Conservation (phyloP, 2,888 invertebrate genomes). For the Melanargia galathea region DNA sequence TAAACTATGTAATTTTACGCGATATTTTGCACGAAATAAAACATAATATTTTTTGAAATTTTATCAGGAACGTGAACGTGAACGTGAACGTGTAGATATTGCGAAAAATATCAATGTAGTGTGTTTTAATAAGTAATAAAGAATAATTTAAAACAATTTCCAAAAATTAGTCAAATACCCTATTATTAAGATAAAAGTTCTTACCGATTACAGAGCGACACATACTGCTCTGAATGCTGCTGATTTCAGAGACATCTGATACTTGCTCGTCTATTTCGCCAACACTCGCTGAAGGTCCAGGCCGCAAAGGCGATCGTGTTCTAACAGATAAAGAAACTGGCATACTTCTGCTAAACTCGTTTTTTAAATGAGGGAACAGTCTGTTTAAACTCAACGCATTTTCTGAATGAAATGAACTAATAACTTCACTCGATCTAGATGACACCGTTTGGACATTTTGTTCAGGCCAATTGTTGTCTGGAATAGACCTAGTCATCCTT, state of each 20-base stretch:
- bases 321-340: slow-evolving; percentile 66
- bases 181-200: slow-evolving; percentile 31
- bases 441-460: slow-evolving; percentile 68
- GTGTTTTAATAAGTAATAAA: too few relatives aligned
- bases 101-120: too few relatives aligned
- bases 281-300: slow-evolving; percentile 53
- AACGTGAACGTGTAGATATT: too few relatives aligned
- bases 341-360: slow-evolving; percentile 73
- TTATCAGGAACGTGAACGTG: too few relatives aligned
- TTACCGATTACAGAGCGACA: slow-evolving; percentile 81
- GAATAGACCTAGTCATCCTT: slow-evolving; percentile 86
- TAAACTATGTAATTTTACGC: too few relatives aligned
- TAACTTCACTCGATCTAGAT: slow-evolving; percentile 84
- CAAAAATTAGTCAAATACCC: too few relatives aligned
- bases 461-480: slow-evolving; percentile 86
- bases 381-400: slow-evolving; percentile 83
- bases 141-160: too few relatives aligned
- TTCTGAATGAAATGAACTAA: slow-evolving; percentile 81
- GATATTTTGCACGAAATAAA: too few relatives aligned
- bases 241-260: slow-evolving; percentile 78
- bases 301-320: slow-evolving; percentile 57
- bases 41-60: too few relatives aligned
- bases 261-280: slow-evolving; percentile 74
- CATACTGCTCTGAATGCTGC: slow-evolving; percentile 82
- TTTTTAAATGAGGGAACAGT: slow-evolving; percentile 83